Evolutionary conservation across 1,140 invertebrate species (phyloP).

Genomic region (Dolichoris vasculosae): DNA sequence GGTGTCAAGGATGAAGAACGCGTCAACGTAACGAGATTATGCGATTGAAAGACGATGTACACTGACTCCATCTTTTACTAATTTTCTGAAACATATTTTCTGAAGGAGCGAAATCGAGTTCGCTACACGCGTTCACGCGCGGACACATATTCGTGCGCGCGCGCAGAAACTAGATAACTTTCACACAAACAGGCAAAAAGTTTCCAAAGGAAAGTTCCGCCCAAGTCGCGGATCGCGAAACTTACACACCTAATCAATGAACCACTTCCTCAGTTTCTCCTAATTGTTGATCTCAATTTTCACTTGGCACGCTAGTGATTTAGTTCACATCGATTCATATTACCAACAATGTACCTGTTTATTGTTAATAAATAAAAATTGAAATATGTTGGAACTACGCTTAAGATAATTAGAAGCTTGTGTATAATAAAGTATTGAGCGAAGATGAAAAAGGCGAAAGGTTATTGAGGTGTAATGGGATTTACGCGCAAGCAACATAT

Average conservation of each 20-base stretch:
- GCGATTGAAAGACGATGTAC: constrained; percentile 65
- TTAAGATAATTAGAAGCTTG: not conserved
- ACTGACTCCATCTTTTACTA: constrained; percentile 42
- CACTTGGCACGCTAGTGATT: constrained; percentile 15
- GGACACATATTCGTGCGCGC: constrained; percentile 33
- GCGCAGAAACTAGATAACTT: constrained; percentile 51
- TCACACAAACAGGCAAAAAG: constrained; percentile 57
- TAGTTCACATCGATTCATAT: not conserved
- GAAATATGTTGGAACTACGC: not conserved
- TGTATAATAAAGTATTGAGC: not conserved
- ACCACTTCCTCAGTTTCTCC: constrained; percentile 48
- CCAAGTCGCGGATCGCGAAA: constrained; percentile 41
- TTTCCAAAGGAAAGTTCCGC: constrained; percentile 63
- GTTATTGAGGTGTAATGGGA: constrained; percentile 50
- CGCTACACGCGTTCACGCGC: not conserved
- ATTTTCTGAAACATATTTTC: constrained; percentile 45
- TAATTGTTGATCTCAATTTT: constrained; percentile 53
- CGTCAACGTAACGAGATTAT: constrained; percentile 66
- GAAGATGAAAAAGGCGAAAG: constrained; percentile 41
- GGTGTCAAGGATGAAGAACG: constrained; percentile 69
- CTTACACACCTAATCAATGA: constrained; percentile 46
- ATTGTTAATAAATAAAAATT: not conserved
- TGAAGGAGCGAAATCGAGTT: constrained; percentile 39
- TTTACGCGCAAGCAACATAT: constrained; percentile 52
- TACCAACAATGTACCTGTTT: not conserved